Evolutionary conservation across 2,888 invertebrate genomes (phyloP).

Genomic region (Xylocampa areola): DNA sequence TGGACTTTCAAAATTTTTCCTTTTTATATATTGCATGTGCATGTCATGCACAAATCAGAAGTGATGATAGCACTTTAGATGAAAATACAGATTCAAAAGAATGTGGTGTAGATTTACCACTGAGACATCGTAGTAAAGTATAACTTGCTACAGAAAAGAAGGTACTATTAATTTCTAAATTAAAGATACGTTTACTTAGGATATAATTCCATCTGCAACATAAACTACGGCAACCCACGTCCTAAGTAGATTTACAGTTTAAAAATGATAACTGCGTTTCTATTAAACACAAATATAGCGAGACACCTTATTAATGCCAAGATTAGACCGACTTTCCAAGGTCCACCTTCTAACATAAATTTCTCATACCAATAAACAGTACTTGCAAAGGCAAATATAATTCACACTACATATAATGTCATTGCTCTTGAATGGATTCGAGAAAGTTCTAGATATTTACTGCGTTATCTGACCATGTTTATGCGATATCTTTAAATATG

Average conservation of each 20-base stretch:
- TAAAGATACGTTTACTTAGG: too few relatives aligned
- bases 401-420: slow-evolving; percentile 46
- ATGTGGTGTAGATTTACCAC: too few relatives aligned
- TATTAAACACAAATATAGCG: slow-evolving; percentile 1
- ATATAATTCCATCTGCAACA: too few relatives aligned
- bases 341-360: slow-evolving; percentile 23
- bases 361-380: slow-evolving; percentile 47
- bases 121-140: too few relatives aligned
- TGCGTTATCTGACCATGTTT: slow-evolving; percentile 32
- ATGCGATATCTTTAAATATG: slow-evolving; percentile 34
- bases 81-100: too few relatives aligned
- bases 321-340: slow-evolving; percentile 49
- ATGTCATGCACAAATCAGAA: too few relatives aligned
- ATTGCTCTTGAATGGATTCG: slow-evolving; percentile 33
- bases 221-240: background rate
- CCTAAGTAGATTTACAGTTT: slow-evolving; percentile 8
- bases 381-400: slow-evolving; percentile 37
- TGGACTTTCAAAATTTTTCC: too few relatives aligned
- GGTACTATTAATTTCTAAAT: too few relatives aligned
- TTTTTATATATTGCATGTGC: too few relatives aligned
- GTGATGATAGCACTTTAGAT: too few relatives aligned
- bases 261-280: slow-evolving; percentile 16
- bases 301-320: slow-evolving; percentile 35
- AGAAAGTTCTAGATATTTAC: slow-evolving; percentile 49
- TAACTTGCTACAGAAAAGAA: too few relatives aligned